Percentiles rank a stretch among this genome's conserved stretches.
Evolutionary conservation across 2,113 vertebrate genomes (phyloP).

Genomic region (Crotalus tigris): DNA sequence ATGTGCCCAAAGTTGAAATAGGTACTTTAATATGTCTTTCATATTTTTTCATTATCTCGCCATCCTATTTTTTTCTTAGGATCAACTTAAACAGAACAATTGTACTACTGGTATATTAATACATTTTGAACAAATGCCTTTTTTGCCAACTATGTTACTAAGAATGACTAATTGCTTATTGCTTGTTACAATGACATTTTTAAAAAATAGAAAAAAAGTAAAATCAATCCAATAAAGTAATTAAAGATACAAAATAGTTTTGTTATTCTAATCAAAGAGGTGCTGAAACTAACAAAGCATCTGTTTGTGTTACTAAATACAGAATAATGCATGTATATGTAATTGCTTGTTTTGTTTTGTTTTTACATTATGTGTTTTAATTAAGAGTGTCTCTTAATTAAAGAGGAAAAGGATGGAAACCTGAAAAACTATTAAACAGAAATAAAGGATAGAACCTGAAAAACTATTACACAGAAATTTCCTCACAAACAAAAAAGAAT

Average conservation of each 20-base stretch:
- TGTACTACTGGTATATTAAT: neutral
- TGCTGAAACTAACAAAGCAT: neutral
- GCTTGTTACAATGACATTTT: neutral
- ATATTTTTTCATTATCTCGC: neutral
- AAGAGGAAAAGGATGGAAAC: neutral
- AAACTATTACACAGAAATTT: neutral
- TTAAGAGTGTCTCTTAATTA: neutral
- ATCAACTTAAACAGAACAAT: neutral
- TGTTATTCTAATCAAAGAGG: neutral
- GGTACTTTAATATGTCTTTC: neutral
- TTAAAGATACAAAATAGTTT: neutral
- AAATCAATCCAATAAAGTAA: neutral
- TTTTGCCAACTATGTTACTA: neutral
- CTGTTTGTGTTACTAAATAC: neutral
- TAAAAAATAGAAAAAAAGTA: neutral
- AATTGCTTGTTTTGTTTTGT: neutral
- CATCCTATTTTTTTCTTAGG: neutral
- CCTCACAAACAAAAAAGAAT: neutral
- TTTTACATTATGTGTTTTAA: neutral
- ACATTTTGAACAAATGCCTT: neutral
- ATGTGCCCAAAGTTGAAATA: neutral
- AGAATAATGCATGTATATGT: neutral
- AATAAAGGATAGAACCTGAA: neutral
- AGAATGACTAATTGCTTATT: neutral
- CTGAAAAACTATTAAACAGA: neutral